Evolutionary conservation across 2,888 invertebrate genomes (phyloP), one percentile per base, ranked within the genome.

Genomic region (Melieria picta): DNA sequence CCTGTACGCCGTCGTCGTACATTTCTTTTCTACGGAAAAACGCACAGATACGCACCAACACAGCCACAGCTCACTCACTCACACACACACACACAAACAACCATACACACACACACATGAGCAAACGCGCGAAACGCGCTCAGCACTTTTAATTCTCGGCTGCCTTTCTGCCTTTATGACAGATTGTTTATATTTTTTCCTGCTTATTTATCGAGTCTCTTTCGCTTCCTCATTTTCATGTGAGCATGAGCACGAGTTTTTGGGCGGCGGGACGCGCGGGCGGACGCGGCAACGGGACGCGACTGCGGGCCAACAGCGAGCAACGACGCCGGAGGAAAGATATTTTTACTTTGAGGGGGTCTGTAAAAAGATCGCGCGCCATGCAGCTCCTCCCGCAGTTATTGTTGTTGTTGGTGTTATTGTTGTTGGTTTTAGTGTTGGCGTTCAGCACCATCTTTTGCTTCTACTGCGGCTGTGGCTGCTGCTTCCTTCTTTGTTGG

Each of bases 281-380:
- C 9, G 13, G 56, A 56, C 13, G 16, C 16, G 30, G 13, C 4
- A n/a, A 10, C 16, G 13, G 43, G 45, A n/a, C 11, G 11, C 10
- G 5, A 42, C 42, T 3, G 13, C 13, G 61, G 13, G 4, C 7
- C 7, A 6, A 13, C 47, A 50, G 67, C 57, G 9, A 65, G 50
- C 11, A 13, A 42, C 48, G 52, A 13, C 13, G 13, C 52, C 62
- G 63, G 62, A 42, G 56, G 47, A 69, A 69, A 69, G 69, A 69
- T 69, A 69, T 75, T 80, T 80, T 80, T 80, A 79, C 82, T 83
- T 82, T 81, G 81, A 82, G 83, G 83, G 80, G 83, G 83, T 82
- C 82, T 79, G 11, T 66, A 11, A 48, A 16, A 42, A 58, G 58
- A 13, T 66, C 58, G 60, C 58, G 58, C 66, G 58, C 58, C 16